Percentiles rank a stretch among this genome's conserved stretches.
phyloP scores from a whole-genome alignment of 2,797 vertebrate genomes.

The Capromys pilorides region DNA sequence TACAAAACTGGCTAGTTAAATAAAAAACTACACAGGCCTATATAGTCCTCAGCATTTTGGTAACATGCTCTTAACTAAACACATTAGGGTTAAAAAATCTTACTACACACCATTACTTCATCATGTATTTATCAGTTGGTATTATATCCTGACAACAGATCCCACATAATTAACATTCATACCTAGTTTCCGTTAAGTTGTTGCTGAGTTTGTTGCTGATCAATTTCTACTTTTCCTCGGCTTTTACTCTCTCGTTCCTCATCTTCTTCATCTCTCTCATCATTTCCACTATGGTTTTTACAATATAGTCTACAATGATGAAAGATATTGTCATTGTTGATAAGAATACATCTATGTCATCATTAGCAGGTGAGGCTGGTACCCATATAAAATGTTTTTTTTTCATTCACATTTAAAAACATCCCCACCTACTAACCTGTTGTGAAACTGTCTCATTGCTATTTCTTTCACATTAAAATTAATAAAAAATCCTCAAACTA shows the following conservation, averaged over 20 bases:
- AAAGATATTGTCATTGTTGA: constrained; percentile 65
- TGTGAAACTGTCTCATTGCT: no score
- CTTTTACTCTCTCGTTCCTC: constrained; percentile 98
- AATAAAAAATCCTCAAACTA: constrained; percentile 30
- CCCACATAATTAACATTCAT: constrained; percentile 82
- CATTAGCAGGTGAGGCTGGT: constrained; percentile 12
- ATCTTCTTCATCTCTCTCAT: constrained; percentile 98
- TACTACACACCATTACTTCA: constrained; percentile 81
- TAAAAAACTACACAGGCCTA: constrained; percentile 67
- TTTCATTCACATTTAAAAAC: constrained; percentile 48
- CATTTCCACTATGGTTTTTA: constrained; percentile 99
- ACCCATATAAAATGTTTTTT: constrained; percentile 46
- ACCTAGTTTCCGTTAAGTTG: constrained; percentile 99
- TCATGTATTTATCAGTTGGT: constrained; percentile 66
- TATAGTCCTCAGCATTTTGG: constrained; percentile 83
- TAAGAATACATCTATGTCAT: constrained; percentile 31
- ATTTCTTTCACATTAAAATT: no score
- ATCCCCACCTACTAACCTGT: not conserved
- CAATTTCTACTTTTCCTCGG: constrained; percentile 91
- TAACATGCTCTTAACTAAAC: constrained; percentile 83
- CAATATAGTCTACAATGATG: constrained; percentile 92
- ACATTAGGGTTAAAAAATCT: constrained; percentile 82
- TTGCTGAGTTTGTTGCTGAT: constrained; percentile 88
- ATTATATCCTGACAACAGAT: constrained; percentile 75
- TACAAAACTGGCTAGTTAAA: constrained; percentile 80